phyloP scores from a whole-genome alignment of 2,797 vertebrate species.

The Peromyscus melanophrys region DNA sequence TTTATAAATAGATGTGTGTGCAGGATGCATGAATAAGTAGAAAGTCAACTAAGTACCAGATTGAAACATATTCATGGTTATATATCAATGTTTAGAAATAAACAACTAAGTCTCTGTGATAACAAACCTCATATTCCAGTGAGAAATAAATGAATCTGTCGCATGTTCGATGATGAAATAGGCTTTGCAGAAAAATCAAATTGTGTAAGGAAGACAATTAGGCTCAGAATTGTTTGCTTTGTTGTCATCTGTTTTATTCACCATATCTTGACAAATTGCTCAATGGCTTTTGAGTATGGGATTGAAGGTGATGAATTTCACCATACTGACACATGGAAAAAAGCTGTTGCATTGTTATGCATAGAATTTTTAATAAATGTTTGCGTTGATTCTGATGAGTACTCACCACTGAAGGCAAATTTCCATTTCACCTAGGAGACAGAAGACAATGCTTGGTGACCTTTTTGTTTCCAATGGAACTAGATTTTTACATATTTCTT shows the following conservation, averaged over 20 bases:
- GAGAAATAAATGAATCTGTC: no score
- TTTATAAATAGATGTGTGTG: not conserved
- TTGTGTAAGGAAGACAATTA: not conserved
- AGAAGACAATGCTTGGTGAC: not conserved
- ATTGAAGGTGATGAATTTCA: not conserved
- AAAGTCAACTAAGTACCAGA: not conserved
- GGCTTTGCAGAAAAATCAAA: not conserved
- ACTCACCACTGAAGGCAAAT: not conserved
- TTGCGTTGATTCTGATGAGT: not conserved
- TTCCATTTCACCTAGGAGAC: not conserved
- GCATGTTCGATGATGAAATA: not conserved
- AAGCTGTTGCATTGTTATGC: not conserved
- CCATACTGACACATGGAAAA: not conserved
- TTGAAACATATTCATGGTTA: no score
- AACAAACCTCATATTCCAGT: not conserved
- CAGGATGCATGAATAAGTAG: not conserved
- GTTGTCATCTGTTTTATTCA: not conserved
- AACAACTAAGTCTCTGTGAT: not conserved
- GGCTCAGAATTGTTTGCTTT: not conserved
- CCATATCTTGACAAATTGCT: not conserved
- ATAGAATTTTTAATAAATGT: not conserved
- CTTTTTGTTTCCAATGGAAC: not conserved
- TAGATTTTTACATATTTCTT: not conserved
- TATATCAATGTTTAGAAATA: not conserved
- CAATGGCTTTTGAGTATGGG: not conserved